Percentiles rank a stretch among this genome's conserved stretches.
Conservation (phyloP, 2,797 vertebrate species). For the Malacoraja senta region DNA sequence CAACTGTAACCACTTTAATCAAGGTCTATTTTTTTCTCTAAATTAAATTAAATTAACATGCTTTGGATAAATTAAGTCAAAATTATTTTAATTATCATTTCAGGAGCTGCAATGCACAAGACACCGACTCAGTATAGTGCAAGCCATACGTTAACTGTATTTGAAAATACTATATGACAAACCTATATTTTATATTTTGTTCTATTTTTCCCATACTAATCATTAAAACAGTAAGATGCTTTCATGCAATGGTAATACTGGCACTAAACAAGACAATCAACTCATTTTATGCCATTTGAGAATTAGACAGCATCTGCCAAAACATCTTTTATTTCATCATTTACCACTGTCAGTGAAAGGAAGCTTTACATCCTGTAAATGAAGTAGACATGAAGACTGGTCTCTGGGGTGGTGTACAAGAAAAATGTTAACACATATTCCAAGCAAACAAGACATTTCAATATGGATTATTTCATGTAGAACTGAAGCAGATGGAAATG, state of each 20-base stretch:
- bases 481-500: neutral
- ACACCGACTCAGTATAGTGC: neutral
- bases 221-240: neutral
- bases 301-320: neutral
- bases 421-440: neutral
- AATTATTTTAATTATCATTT: neutral
- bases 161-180: neutral
- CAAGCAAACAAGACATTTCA: neutral
- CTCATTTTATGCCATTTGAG: neutral
- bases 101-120: neutral
- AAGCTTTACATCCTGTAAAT: neutral
- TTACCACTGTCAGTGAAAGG: slow-evolving; percentile 28
- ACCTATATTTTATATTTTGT: neutral
- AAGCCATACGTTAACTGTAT: neutral
- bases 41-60: neutral
- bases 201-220: neutral
- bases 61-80: neutral
- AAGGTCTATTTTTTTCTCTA: neutral
- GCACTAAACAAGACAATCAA: neutral
- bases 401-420: neutral
- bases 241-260: neutral
- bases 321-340: neutral
- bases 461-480: neutral
- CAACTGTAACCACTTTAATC: neutral
- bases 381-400: neutral